These are phyloP conservation scores for Callithrix jacchus DNA, from an alignment of 2,113 vertebrate genomes.

Conservation along the genomic window DNA sequence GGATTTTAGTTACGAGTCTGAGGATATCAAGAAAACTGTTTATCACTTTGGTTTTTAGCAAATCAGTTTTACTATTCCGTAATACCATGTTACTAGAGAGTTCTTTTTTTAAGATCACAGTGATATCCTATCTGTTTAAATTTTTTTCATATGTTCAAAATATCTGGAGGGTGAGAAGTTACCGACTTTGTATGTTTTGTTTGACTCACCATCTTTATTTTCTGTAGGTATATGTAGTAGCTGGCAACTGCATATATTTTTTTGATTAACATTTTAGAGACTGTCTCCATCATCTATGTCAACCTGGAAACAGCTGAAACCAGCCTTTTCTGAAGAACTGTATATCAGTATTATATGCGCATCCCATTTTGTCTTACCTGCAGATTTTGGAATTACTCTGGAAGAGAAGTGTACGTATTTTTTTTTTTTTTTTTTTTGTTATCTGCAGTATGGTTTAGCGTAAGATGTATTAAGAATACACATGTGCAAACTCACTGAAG, in stretches of 20 bases:
- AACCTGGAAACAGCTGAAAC: background rate
- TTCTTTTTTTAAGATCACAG: background rate
- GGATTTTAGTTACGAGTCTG: constrained; percentile 24
- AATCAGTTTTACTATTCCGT: background rate
- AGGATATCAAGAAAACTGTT: background rate
- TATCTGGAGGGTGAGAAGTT: background rate
- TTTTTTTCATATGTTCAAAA: background rate
- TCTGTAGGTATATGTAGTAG: background rate
- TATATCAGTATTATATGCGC: background rate
- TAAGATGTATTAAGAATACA: background rate
- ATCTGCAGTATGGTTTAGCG: background rate
- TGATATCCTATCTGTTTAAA: background rate
- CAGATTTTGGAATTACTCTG: background rate
- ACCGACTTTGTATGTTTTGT: background rate
- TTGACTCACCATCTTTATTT: background rate
- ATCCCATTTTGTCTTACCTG: background rate
- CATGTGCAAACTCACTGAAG: background rate
- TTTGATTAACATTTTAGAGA: background rate
- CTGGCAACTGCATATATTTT: background rate
- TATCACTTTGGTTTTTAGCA: constrained; percentile 22
- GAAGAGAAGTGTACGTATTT: background rate
- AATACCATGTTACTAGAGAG: background rate
- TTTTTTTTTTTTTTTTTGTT: background rate
- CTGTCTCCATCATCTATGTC: background rate
- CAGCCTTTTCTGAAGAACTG: background rate